Evolutionary conservation across 2,797 vertebrate species (phyloP), one percentile per base, ranked within the genome.

Genomic region (Heterohyrax brucei): DNA sequence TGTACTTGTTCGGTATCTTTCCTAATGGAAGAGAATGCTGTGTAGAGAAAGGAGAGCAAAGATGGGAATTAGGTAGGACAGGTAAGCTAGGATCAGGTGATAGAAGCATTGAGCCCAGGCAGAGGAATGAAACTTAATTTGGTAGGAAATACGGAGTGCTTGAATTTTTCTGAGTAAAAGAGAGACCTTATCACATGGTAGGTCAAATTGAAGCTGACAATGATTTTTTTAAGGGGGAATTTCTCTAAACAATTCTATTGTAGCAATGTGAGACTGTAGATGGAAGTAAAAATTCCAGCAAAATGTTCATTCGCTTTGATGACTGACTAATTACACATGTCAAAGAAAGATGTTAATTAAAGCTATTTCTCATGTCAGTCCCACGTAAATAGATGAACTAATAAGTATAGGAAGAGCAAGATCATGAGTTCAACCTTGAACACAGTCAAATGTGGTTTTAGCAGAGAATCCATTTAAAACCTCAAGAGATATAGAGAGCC

Each of bases 271-370:
- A 73, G 9, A 56, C 48, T 72, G 26, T 94, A 56, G 39, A 21
- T 78, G 19, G 78, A 95, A 94, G 50, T 89, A 95, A 92, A 82
- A 86, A 61, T 93, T 76, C 26, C 16, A 77, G 28, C 19, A 72
- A 87, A 86, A 77, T 21, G 8, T 28, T 76, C 13, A 53, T 28
- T 79, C 46, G 1, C 48, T 50, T 87, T 75, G 21, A 73, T 16
- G 53, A 7, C 26, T 91, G 59, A 64, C 33, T 48, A 73, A 30
- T 64, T 53, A 14, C 5, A 12, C 24, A 26, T 78, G 62, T 91
- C 93, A 95, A 89, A 89, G 77, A 78, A 50, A 73, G 3, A 2
- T 21, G 61, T 75, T 66, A 73, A 26, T 86, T 83, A 86, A 80
- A 91, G 1, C 79, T 78, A 70, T 68, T 1, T 92, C 1, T 44